Conservation (phyloP, 37 sponge, comb jelly and placozoan genomes). For the Bolinopsis microptera region DNA sequence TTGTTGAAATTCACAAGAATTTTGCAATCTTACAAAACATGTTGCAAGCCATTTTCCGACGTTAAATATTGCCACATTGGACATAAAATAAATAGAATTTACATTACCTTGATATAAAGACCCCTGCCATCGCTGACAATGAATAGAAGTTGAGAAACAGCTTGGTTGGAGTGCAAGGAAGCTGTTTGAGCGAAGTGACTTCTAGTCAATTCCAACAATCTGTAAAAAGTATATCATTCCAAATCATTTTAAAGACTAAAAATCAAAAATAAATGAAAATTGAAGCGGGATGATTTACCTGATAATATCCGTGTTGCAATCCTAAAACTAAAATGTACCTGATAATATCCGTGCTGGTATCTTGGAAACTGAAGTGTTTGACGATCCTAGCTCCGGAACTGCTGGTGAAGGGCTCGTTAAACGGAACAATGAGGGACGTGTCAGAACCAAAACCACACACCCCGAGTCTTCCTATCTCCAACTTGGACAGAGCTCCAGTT, state of each 20-base stretch:
- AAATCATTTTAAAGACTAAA: too few species aligned
- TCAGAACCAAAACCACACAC: constrained; percentile 75
- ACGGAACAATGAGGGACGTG: constrained; percentile 28
- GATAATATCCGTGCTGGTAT: constrained; percentile 78
- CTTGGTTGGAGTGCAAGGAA: not conserved
- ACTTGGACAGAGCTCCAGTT: constrained; percentile 78
- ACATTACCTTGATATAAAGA: constrained; percentile 42
- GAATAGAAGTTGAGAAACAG: constrained; percentile 72
- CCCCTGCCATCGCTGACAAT: constrained; percentile 97
- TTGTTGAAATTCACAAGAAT: too few species aligned
- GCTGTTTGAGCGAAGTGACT: constrained; percentile 38
- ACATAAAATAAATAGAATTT: not conserved
- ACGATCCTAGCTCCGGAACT: constrained; percentile 73
- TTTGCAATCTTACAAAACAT: too few species aligned
- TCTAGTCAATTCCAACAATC: not conserved
- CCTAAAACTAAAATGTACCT: too few species aligned
- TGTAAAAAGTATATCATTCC: too few species aligned
- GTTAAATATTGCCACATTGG: too few species aligned
- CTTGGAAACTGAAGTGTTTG: constrained; percentile 76
- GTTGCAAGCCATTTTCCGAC: too few species aligned
- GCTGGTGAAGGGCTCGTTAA: constrained; percentile 78
- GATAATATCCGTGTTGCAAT: too few species aligned
- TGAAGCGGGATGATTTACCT: too few species aligned
- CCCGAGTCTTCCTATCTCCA: constrained; percentile 88
- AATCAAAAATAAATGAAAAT: too few species aligned